Evolutionary conservation across 2,888 invertebrate genomes (phyloP).

Genomic region (Leptogaster cylindrica): DNA sequence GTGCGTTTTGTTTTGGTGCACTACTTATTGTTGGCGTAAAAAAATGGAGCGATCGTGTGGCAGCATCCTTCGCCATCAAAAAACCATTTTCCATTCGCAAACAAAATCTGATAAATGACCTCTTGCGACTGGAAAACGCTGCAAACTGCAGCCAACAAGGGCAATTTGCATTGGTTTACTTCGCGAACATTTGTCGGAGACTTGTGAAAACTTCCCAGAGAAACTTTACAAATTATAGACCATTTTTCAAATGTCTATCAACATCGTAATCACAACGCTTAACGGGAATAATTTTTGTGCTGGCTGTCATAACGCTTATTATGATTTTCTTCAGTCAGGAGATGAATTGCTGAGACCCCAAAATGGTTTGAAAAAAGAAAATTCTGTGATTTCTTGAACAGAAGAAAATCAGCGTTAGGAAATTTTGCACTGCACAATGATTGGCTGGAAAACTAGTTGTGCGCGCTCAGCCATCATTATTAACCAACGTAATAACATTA

Average conservation of each 20-base stretch:
- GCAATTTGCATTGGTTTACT: too few species aligned
- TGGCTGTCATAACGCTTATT: neutral
- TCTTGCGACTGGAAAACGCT: too few species aligned
- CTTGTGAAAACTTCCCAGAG: neutral
- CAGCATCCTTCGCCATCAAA: neutral
- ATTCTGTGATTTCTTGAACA: too few species aligned
- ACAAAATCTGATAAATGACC: neutral
- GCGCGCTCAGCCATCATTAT: too few species aligned
- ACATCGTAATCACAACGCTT: neutral
- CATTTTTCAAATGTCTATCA: neutral
- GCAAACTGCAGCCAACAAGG: too few species aligned
- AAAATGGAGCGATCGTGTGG: neutral
- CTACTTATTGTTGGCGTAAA: neutral
- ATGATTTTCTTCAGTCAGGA: neutral
- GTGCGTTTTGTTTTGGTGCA: neutral
- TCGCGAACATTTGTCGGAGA: too few species aligned
- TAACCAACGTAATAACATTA: too few species aligned
- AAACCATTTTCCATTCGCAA: neutral
- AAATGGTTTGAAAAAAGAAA: neutral
- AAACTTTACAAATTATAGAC: neutral
- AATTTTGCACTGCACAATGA: too few species aligned
- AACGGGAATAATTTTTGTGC: neutral
- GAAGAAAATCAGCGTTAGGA: too few species aligned
- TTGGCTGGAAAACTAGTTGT: too few species aligned
- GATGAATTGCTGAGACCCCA: neutral